phyloP scores from a whole-genome alignment of 2,888 invertebrate species.

The Cyclophora punctaria region DNA sequence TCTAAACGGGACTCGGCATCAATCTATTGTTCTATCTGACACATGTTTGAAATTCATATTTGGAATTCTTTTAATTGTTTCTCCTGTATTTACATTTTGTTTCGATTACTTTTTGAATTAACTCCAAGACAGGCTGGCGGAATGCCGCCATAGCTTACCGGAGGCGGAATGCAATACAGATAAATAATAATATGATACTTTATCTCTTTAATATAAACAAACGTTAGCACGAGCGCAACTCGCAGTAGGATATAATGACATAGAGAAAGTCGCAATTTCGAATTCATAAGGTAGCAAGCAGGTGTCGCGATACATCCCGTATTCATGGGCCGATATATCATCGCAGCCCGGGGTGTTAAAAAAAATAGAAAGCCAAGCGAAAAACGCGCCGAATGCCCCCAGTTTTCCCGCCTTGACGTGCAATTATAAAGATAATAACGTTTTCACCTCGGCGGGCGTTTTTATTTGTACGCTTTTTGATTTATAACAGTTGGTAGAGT shows the following conservation, averaged over 20 bases:
- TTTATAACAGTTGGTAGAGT: slow-evolving; percentile 59
- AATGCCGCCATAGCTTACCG: too few relatives aligned
- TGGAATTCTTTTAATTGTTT: too few relatives aligned
- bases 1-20: slow-evolving; percentile 19
- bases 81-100: too few relatives aligned
- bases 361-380: slow-evolving; percentile 39
- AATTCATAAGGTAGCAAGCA: slow-evolving; percentile 65
- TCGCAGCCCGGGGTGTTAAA: slow-evolving; percentile 36
- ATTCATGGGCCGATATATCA: slow-evolving; percentile 74
- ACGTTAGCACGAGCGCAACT: slow-evolving; percentile 8
- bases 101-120: too few relatives aligned
- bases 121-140: too few relatives aligned
- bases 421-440: slow-evolving; percentile 76
- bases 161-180: too few relatives aligned
- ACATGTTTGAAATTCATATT: slow-evolving; percentile 23
- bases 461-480: slow-evolving; percentile 69
- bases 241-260: slow-evolving; percentile 43
- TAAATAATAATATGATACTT: slow-evolving; percentile 1
- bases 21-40: slow-evolving; percentile 27
- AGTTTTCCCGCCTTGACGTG: slow-evolving; percentile 66
- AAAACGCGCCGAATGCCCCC: slow-evolving; percentile 40
- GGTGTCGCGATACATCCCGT: slow-evolving; percentile 68
- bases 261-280: slow-evolving; percentile 53
- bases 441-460: slow-evolving; percentile 66
- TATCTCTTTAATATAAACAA: slow-evolving; percentile 19